These are phyloP conservation scores for Halesus radiatus DNA, from an alignment of 1,140 invertebrate species.

Conservation along the genomic window DNA sequence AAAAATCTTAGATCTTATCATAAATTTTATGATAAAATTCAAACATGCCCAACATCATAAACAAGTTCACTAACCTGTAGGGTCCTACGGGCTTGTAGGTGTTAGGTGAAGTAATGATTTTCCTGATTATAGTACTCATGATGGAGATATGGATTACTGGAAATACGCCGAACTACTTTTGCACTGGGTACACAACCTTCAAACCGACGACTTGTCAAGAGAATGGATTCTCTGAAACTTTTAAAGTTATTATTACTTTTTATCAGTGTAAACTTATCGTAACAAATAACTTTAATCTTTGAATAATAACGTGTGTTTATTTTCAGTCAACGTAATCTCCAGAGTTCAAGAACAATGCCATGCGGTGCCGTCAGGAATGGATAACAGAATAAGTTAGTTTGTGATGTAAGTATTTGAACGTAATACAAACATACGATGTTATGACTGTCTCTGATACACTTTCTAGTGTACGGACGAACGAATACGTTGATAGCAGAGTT, in stretches of 20 bases:
- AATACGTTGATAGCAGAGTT: neutral
- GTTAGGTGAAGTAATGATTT: conserved; percentile 48
- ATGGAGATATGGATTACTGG: no score
- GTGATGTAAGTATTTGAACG: neutral
- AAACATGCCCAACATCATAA: no score
- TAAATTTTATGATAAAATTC: no score
- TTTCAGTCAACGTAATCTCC: neutral
- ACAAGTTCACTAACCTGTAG: conserved; percentile 48
- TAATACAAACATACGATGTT: neutral
- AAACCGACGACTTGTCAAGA: no score
- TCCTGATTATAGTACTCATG: conserved; percentile 45
- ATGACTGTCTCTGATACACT: neutral
- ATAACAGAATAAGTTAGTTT: neutral
- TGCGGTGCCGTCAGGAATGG: neutral
- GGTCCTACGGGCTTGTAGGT: conserved; percentile 52
- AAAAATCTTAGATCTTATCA: no score
- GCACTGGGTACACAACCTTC: no score
- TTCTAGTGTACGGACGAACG: conserved; percentile 1
- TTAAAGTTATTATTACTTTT: no score
- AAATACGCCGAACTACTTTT: no score
- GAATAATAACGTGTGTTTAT: no score
- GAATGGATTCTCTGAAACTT: no score
- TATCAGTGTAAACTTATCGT: no score
- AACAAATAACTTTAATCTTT: no score
- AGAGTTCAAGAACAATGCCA: conserved; percentile 22